These are phyloP conservation scores for Solea solea DNA, from an alignment of 2,113 vertebrate species.

Conservation along the genomic window DNA sequence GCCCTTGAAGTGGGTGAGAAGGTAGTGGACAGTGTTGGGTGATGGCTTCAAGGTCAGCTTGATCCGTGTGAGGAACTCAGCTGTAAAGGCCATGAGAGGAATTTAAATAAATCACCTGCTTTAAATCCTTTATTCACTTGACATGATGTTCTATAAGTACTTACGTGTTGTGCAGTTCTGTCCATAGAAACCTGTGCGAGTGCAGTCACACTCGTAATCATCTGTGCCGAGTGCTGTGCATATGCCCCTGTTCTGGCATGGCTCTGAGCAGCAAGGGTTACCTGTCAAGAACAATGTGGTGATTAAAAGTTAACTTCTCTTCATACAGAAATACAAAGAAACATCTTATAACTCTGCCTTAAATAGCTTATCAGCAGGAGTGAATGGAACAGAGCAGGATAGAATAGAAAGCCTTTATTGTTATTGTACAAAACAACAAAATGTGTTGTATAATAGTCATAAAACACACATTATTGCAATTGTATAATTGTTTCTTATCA, in stretches of 20 bases:
- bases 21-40: constrained; percentile 91
- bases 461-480: too few relatives aligned
- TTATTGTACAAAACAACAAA: too few relatives aligned
- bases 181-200: constrained; percentile 89
- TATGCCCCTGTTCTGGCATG: constrained; percentile 92
- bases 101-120: background rate
- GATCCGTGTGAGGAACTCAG: constrained; percentile 91
- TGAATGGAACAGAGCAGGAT: too few relatives aligned
- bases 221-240: constrained; percentile 84
- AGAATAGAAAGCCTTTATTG: too few relatives aligned
- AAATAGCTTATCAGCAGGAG: too few relatives aligned
- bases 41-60: constrained; percentile 87
- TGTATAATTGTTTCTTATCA: too few relatives aligned
- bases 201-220: constrained; percentile 92
- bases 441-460: too few relatives aligned
- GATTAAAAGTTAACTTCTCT: background rate
- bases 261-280: constrained; percentile 92
- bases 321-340: background rate
- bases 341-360: too few relatives aligned
- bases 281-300: constrained; percentile 63
- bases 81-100: constrained; percentile 68
- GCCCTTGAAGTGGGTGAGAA: constrained; percentile 93
- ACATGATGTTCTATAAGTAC: constrained; percentile 25
- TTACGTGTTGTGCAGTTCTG: constrained; percentile 92
- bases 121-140: background rate